phyloP scores from a whole-genome alignment of 2,797 vertebrate species.

The Sebastes hopkinsi region DNA sequence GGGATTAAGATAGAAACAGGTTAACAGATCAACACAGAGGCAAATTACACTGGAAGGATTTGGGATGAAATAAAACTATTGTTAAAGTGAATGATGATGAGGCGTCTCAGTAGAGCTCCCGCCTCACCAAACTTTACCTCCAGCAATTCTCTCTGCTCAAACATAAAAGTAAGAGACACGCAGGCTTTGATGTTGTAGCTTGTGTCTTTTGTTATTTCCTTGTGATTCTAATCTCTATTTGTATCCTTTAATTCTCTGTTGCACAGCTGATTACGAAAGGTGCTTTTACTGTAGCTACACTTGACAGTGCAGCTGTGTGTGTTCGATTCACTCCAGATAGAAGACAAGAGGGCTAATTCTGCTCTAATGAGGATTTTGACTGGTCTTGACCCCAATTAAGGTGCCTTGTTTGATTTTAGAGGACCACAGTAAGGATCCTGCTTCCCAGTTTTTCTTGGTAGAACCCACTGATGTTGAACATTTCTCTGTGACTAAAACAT shows the following conservation, averaged over 20 bases:
- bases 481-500: slow-evolving; percentile 8
- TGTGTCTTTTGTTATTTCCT: not conserved
- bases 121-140: not conserved
- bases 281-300: slow-evolving; percentile 4
- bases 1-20: slow-evolving; percentile 18
- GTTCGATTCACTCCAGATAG: not conserved
- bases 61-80: slow-evolving; percentile 3
- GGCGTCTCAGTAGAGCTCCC: not conserved
- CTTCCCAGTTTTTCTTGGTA: not conserved
- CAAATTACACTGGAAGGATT: slow-evolving; percentile 7
- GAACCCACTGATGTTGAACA: slow-evolving; percentile 29
- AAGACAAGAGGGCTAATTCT: slow-evolving; percentile 29
- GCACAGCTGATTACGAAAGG: slow-evolving; percentile 21
- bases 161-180: slow-evolving; percentile 7
- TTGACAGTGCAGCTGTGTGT: not conserved
- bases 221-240: slow-evolving; percentile 16
- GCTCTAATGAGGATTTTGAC: slow-evolving; percentile 53
- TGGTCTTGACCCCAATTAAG: slow-evolving; percentile 56
- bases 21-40: slow-evolving; percentile 5
- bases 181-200: slow-evolving; percentile 4
- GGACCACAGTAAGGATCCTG: not conserved
- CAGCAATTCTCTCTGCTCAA: slow-evolving; percentile 14
- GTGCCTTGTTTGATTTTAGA: slow-evolving; percentile 40
- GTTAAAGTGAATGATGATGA: slow-evolving; percentile 19
- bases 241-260: slow-evolving; percentile 20